These are phyloP conservation scores for Typhlichthys subterraneus DNA, from an alignment of 2,797 vertebrate species.

Conservation along the genomic window DNA sequence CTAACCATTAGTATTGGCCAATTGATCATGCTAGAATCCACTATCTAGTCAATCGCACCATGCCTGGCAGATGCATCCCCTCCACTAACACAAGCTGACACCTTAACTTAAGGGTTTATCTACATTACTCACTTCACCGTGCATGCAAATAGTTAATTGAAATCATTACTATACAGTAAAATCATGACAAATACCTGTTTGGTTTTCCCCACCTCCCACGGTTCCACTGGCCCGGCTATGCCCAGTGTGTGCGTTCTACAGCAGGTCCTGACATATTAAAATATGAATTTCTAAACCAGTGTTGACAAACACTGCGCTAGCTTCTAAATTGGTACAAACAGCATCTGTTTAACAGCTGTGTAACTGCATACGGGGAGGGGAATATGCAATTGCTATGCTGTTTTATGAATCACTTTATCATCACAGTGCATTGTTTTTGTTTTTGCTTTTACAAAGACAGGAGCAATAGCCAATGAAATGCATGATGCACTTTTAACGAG, in stretches of 20 bases:
- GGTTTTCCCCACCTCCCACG: background rate
- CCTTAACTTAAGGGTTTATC: conserved; percentile 39
- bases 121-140: conserved; percentile 20
- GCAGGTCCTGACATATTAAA: conserved; percentile 60
- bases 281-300: conserved; percentile 75
- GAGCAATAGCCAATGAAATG: conserved; percentile 62
- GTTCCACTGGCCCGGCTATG: conserved; percentile 12
- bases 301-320: conserved; percentile 78
- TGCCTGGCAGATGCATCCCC: conserved; percentile 28
- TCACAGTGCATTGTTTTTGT: conserved; percentile 48
- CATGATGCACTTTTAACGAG: conserved; percentile 67
- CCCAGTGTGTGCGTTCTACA: conserved; percentile 34
- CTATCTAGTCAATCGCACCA: conserved; percentile 48
- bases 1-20: conserved; percentile 69
- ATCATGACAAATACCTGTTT: background rate
- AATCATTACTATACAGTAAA: conserved; percentile 19
- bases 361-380: conserved; percentile 55
- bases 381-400: conserved; percentile 51
- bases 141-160: conserved; percentile 10
- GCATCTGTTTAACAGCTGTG: conserved; percentile 80
- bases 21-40: conserved; percentile 67
- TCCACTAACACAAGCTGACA: conserved; percentile 50
- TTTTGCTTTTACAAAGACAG: conserved; percentile 38
- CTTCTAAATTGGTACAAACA: conserved; percentile 79
- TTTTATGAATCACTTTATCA: conserved; percentile 78